These are phyloP conservation scores for Tadarida brasiliensis DNA, from an alignment of 2,797 vertebrate genomes.

Conservation along the genomic window DNA sequence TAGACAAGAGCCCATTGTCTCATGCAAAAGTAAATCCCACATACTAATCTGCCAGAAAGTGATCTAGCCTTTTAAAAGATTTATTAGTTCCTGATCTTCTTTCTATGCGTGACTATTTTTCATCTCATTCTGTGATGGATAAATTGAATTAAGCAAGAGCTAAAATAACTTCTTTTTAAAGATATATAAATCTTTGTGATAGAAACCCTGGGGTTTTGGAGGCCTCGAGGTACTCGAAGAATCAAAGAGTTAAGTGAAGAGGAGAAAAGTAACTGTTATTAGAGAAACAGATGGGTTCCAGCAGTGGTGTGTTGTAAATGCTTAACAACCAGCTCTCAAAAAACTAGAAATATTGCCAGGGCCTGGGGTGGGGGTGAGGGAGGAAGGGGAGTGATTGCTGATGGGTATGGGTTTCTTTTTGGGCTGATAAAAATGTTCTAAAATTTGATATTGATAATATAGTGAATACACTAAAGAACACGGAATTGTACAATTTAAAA, in stretches of 20 bases:
- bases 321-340: constrained; percentile 17
- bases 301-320: background rate
- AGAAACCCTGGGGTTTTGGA: background rate
- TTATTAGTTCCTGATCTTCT: constrained; percentile 55
- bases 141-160: constrained; percentile 55
- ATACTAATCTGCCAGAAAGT: constrained; percentile 67
- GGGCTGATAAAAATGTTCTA: background rate
- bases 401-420: background rate
- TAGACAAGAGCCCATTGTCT: constrained; percentile 75
- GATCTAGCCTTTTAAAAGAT: constrained; percentile 75
- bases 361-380: background rate
- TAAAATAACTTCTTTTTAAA: constrained; percentile 63
- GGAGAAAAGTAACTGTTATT: constrained; percentile 20
- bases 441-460: background rate
- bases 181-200: constrained; percentile 41
- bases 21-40: constrained; percentile 60
- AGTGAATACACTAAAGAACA: background rate
- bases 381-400: background rate
- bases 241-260: background rate
- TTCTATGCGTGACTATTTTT: constrained; percentile 51
- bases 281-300: background rate
- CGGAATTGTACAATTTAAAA: background rate
- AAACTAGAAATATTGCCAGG: background rate
- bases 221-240: background rate
- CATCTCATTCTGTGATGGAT: constrained; percentile 43